phyloP scores from a whole-genome alignment of 2,888 invertebrate species.

The Chrysodeixis includens region DNA sequence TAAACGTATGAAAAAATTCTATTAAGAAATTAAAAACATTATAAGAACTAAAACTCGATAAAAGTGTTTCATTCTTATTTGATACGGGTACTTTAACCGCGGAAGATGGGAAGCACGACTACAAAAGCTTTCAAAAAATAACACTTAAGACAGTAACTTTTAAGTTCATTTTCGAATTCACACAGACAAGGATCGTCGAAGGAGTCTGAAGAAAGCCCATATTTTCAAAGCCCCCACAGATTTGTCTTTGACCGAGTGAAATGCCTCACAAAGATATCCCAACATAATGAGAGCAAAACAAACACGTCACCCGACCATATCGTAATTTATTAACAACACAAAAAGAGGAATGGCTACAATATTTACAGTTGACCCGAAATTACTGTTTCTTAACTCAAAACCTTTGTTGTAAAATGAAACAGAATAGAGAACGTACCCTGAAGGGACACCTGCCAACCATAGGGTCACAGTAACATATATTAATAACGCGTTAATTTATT shows the following conservation, averaged over 20 bases:
- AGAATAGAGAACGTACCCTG: constrained; percentile 75
- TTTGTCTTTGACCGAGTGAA: constrained; percentile 57
- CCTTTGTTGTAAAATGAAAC: constrained; percentile 83
- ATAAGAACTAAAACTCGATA: constrained; percentile 6
- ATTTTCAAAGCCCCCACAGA: constrained; percentile 62
- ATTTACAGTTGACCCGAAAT: constrained; percentile 84
- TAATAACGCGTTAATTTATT: constrained; percentile 89
- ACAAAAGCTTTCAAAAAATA: background rate
- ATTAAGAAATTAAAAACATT: constrained; percentile 8
- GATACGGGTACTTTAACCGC: constrained; percentile 1
- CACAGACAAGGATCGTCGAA: constrained; percentile 10
- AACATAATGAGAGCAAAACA: constrained; percentile 71
- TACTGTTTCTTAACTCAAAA: constrained; percentile 80
- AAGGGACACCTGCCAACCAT: constrained; percentile 85
- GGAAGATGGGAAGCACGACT: background rate
- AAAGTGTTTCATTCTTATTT: constrained; percentile 1
- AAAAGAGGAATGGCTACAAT: constrained; percentile 82
- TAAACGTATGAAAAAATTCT: background rate
- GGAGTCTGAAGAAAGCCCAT: constrained; percentile 40
- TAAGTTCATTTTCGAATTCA: constrained; percentile 21
- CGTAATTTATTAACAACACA: constrained; percentile 81
- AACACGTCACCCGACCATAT: constrained; percentile 74
- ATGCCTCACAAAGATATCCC: constrained; percentile 64
- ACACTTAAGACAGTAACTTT: constrained; percentile 3
- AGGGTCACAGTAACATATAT: constrained; percentile 87